These are phyloP conservation scores for Anguilla rostrata DNA, from an alignment of 2,113 vertebrate genomes.

Conservation along the genomic window DNA sequence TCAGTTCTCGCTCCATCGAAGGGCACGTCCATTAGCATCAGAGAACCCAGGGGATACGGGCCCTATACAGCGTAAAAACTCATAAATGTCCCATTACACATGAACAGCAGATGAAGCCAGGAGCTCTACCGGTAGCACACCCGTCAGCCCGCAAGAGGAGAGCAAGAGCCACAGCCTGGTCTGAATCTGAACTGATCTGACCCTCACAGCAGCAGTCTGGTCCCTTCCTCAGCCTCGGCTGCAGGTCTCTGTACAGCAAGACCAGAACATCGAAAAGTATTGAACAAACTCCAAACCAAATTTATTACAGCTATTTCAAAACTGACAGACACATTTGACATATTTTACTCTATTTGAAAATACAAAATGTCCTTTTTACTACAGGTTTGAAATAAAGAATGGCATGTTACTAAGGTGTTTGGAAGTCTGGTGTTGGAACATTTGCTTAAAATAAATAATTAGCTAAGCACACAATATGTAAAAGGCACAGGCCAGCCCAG, in stretches of 20 bases:
- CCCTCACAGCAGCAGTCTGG: not conserved
- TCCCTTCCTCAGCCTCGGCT: not conserved
- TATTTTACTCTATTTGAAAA: conserved; percentile 2
- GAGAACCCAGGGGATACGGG: not conserved
- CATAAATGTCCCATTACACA: not conserved
- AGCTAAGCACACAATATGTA: not conserved
- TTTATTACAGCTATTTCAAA: conserved; percentile 11
- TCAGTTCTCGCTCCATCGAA: not conserved
- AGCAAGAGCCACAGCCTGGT: not conserved
- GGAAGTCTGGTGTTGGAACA: conserved; percentile 5
- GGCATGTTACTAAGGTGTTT: conserved; percentile 6
- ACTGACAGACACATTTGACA: conserved; percentile 8
- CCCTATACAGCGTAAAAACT: not conserved
- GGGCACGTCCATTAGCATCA: not conserved
- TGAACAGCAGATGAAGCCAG: not conserved
- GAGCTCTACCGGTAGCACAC: not conserved
- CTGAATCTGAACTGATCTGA: not conserved
- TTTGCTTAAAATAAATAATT: conserved; percentile 10
- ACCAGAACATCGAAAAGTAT: not conserved
- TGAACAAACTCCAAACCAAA: conserved; percentile 8
- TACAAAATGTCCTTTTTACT: conserved; percentile 1
- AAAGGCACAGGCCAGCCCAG: not conserved
- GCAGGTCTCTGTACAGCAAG: not conserved
- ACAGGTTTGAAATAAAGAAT: conserved; percentile 9
- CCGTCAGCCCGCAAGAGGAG: conserved; percentile 5